Percentiles rank a stretch among this genome's conserved stretches.
Evolutionary conservation across 2,113 vertebrate species (phyloP).

Genomic region (Zosterops pallidus): DNA sequence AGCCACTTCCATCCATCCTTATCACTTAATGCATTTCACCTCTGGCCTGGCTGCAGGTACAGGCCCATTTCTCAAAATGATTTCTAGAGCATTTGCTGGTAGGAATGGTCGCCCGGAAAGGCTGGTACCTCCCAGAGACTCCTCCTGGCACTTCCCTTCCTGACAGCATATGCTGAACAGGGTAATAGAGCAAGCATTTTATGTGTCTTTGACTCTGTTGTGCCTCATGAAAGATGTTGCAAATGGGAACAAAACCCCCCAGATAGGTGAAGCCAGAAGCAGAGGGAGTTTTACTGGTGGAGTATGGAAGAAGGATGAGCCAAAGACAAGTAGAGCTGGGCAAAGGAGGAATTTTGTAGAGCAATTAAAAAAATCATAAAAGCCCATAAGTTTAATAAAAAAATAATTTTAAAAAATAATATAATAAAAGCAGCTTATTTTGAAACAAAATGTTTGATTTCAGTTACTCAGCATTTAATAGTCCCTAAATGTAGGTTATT

Average conservation of each 20-base stretch:
- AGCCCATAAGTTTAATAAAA: not conserved
- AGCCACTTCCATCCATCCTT: not conserved
- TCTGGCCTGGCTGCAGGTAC: not conserved
- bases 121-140: not conserved
- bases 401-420: not conserved
- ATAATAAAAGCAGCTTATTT: not conserved
- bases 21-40: not conserved
- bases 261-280: not conserved
- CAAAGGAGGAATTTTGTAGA: not conserved
- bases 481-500: not conserved
- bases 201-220: not conserved
- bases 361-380: not conserved
- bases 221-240: not conserved
- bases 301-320: not conserved
- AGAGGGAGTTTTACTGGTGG: not conserved
- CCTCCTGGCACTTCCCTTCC: not conserved
- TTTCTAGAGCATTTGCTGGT: not conserved
- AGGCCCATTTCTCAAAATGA: not conserved
- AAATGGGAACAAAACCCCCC: not conserved
- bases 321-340: not conserved
- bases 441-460: not conserved
- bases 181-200: not conserved
- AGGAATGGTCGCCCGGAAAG: not conserved
- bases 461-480: not conserved
- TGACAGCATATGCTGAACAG: not conserved